Evolutionary conservation across 2,113 vertebrate genomes (phyloP), one percentile per base, ranked within the genome.

Genomic region (Myotis brandtii): DNA sequence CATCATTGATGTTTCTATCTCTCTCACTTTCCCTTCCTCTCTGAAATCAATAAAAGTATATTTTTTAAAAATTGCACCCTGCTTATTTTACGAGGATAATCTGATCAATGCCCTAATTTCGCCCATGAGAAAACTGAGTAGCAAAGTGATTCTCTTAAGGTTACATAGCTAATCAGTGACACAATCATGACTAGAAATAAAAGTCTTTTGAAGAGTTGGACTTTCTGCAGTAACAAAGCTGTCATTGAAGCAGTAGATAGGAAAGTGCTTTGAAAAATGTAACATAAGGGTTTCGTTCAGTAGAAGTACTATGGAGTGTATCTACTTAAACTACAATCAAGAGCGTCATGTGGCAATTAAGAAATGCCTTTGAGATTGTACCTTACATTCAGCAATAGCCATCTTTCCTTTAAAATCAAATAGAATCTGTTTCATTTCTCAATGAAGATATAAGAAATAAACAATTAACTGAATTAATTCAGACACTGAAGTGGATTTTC

Each of bases 321-420:
- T 43, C 93, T 69, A 14, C 82, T 62, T 77, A 96, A 97, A 96
- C 88, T 86, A 96, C 92, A 92, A 95, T 94, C 97, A 81, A 96
- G 97, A 92, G 79, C 88, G 34, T 73, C 37, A 93, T 59, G 66
- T 34, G 95, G 89, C 97, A 93, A 95, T 96, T 89, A 62, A 95
- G 96, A 97, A 82, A 70, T 37, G 56, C 30, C 52, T 93, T 95
- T 96, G 91, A 96, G 96, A 96, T 70, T 69, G 94, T 95, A 93
- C 94, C 97, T 97, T 14, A 67, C 96, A 62, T 96, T 67, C 81
- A 97, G 85, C 62, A 88, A 66, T 16, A 88, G 75, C 84, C 86
- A 96, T 90, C 98, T 95, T 97, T 93, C 95, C 97, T 97, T 95
- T 94, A 95, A 97, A 98, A 97, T 64, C 86, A 73, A 89, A 93